A percentile compares a stretch with the other conserved stretches of the same genome.
Conservation (phyloP, 2,113 vertebrate species). For the Paramisgurnus dabryanus region DNA sequence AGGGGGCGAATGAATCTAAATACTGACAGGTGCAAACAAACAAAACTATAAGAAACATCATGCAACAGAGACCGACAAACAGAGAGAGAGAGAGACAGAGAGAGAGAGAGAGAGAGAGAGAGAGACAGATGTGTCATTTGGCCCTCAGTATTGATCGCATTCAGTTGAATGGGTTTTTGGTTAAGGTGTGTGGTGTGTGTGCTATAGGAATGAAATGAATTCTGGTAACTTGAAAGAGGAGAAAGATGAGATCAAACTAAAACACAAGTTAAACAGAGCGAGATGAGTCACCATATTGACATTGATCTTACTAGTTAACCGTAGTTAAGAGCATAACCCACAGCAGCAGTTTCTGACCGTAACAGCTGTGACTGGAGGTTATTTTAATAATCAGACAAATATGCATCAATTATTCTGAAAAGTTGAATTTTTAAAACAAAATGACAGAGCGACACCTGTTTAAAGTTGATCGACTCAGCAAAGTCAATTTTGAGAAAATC, state of each 20-base stretch:
- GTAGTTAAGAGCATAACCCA: no score
- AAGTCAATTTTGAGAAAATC: no score
- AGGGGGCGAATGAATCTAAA: conserved; percentile 64
- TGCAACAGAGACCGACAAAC: not conserved
- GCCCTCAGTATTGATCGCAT: not conserved
- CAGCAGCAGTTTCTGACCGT: not conserved
- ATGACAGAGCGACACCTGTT: no score
- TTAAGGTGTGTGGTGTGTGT: not conserved
- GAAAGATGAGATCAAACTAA: not conserved
- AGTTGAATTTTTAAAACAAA: not conserved
- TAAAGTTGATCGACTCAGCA: no score
- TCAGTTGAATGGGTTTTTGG: not conserved
- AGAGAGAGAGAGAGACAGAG: not conserved
- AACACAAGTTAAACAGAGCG: not conserved
- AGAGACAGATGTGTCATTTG: not conserved
- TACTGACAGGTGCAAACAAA: conserved; percentile 72
- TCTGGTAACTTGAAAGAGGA: not conserved
- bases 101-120: not conserved
- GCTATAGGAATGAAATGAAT: not conserved
- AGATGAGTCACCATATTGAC: not conserved
- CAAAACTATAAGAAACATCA: conserved; percentile 54
- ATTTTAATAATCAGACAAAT: not conserved
- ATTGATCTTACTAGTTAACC: not conserved
- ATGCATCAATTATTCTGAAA: not conserved
- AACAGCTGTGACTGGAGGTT: not conserved